Base-by-base conservation (phyloP, 2,797 vertebrate species). In the Urocyon cinereoargenteus region DNA sequence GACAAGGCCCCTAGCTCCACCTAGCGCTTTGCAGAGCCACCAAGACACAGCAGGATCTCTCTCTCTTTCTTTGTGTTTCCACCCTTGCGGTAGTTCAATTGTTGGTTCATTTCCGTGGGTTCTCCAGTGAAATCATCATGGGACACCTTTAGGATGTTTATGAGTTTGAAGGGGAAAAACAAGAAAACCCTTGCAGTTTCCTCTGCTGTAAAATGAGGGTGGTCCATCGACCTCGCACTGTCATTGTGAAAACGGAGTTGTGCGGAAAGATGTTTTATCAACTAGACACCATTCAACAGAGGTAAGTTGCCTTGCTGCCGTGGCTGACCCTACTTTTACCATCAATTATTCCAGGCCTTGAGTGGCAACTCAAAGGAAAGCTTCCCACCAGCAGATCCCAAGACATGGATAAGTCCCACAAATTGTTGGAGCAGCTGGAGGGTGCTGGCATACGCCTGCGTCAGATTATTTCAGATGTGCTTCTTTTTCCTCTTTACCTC, bases 381-480 rank as follows among this genome's bases (percentile, higher is more conserved):
- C 62, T 92, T 90, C 75, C 66, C 34, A 16, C 21, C 3, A 51
- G 77, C 36, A 19, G 57, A 53, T 61, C 31, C 45, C 26, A 19
- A 79, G 75, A 83, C 51, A 45, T 1, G 68, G 59, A 77, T 45
- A 21, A 51, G 84, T 68, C 61, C 53, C 55, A 49, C 26, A 36
- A 26, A 31, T 64, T 53, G 75, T 82, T n/a, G 31, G 62, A 91
- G 36, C 19, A 66, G 36, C n/a, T 5, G 28, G 21, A 18, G 13
- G 26, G 18, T 49, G 81, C 72, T 49, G 68, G 92, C n/a, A 51
- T 28, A 83, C 28, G 31, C 45, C 70, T 51, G 26, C 49, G 51
- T 86, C 90, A n/a, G 34, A 72, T 92, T 45, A 89, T 88, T 94
- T 97, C 93, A 90, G n/a, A 94, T 86, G 49, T 19, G 19, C 16